Percentiles rank a stretch among this genome's conserved stretches.
phyloP scores from a whole-genome alignment of 2,797 vertebrate species.

The Phoeniculus purpureus region DNA sequence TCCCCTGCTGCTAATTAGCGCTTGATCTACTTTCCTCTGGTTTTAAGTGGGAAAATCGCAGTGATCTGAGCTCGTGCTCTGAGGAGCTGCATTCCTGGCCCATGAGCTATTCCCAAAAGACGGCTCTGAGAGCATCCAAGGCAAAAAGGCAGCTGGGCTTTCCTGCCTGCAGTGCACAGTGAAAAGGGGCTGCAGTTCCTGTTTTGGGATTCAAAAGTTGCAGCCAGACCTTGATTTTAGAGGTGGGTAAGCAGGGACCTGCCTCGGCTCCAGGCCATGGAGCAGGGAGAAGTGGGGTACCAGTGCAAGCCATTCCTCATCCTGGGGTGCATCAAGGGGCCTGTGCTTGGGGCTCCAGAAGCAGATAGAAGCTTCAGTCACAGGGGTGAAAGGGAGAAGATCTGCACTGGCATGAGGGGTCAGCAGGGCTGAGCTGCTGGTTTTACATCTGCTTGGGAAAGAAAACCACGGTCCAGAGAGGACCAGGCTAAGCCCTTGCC shows the following conservation, averaged over 20 bases:
- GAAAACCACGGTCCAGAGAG: neutral
- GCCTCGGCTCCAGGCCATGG: neutral
- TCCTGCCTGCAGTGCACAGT: neutral
- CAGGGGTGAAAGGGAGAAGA: neutral
- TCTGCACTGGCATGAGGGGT: neutral
- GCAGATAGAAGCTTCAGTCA: neutral
- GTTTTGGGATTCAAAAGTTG: neutral
- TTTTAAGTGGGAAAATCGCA: slow-evolving; percentile 30
- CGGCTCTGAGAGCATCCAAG: slow-evolving; percentile 28
- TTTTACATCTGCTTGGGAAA: fast-evolving
- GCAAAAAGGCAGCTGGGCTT: neutral
- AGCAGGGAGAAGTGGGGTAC: neutral
- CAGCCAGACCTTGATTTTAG: neutral
- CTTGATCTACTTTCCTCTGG: slow-evolving; percentile 7
- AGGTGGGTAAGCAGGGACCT: neutral
- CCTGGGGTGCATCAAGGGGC: neutral
- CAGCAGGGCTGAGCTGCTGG: neutral
- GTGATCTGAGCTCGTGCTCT: neutral
- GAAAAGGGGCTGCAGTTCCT: neutral
- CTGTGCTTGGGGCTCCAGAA: neutral
- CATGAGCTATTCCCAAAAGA: slow-evolving; percentile 37
- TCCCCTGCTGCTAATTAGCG: slow-evolving; percentile 38
- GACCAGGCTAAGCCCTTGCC: neutral
- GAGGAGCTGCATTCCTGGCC: slow-evolving; percentile 45
- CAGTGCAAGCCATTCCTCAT: fast-evolving